Percentiles rank a stretch among this genome's conserved stretches.
phyloP scores from a whole-genome alignment of 2,797 vertebrate species.

The Peromyscus aztecus region DNA sequence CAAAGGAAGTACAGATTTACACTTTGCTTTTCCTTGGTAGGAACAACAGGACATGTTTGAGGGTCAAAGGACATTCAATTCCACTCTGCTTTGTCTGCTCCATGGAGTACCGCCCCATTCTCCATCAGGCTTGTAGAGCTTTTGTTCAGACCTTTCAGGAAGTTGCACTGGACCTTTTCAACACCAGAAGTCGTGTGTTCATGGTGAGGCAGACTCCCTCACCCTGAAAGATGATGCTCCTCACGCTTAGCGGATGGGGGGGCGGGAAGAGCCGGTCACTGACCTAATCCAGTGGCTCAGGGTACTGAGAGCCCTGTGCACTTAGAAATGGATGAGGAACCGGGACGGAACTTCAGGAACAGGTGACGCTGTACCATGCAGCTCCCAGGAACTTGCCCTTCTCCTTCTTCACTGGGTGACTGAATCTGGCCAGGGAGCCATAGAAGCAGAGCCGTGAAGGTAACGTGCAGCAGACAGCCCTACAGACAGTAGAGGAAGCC shows the following conservation, averaged over 20 bases:
- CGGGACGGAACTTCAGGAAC: neutral
- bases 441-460: neutral
- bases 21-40: neutral
- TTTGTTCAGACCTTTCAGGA: neutral
- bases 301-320: neutral
- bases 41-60: neutral
- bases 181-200: neutral
- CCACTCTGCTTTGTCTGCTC: neutral
- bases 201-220: neutral
- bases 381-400: constrained; percentile 18
- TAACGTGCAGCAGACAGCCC: neutral
- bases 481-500: neutral
- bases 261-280: accelerated
- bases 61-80: neutral
- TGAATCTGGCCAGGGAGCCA: neutral
- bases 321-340: neutral
- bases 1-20: neutral
- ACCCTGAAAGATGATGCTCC: neutral
- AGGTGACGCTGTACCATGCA: neutral
- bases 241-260: neutral
- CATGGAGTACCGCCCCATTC: neutral
- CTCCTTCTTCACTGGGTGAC: neutral
- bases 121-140: neutral
- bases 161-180: neutral
- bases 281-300: neutral